These are phyloP conservation scores for Calosoma granatense DNA, from an alignment of 1,140 invertebrate species.

Conservation along the genomic window DNA sequence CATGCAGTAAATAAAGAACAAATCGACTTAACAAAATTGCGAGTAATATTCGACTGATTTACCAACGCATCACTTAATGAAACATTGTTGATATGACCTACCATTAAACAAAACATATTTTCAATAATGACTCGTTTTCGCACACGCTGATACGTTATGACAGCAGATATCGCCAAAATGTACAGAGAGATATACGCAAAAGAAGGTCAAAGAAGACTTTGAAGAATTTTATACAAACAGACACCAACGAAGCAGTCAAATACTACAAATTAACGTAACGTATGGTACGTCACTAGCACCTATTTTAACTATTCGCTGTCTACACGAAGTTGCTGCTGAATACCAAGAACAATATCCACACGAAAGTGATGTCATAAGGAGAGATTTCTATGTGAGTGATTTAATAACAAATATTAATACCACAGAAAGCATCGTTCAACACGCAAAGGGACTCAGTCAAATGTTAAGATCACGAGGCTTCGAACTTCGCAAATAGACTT, in stretches of 20 bases:
- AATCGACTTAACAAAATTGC: constrained; percentile 25
- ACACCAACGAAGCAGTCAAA: background rate
- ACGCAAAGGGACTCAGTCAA: background rate
- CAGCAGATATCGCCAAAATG: constrained; percentile 25
- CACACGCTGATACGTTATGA: constrained; percentile 19
- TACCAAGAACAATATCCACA: constrained; percentile 18
- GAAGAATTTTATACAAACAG: constrained; percentile 33
- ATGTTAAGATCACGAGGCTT: background rate
- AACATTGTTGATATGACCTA: constrained; percentile 25
- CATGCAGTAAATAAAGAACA: constrained; percentile 27
- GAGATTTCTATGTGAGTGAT: constrained; percentile 37
- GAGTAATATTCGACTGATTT: constrained; percentile 30
- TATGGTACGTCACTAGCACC: constrained; percentile 24
- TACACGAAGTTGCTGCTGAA: constrained; percentile 13
- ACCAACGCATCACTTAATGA: constrained; percentile 28
- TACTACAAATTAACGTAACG: constrained; percentile 22
- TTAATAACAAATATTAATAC: constrained; percentile 26
- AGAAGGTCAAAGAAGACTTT: constrained; percentile 25
- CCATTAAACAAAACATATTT: constrained; percentile 29
- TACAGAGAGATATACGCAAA: background rate
- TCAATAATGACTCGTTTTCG: constrained; percentile 25
- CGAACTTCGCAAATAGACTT: background rate
- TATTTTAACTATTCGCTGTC: constrained; percentile 21
- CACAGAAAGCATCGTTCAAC: constrained; percentile 1
- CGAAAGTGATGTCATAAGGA: constrained; percentile 19